Conservation (phyloP, 2,797 vertebrate genomes). For the Lagocephalus sceleratus region DNA sequence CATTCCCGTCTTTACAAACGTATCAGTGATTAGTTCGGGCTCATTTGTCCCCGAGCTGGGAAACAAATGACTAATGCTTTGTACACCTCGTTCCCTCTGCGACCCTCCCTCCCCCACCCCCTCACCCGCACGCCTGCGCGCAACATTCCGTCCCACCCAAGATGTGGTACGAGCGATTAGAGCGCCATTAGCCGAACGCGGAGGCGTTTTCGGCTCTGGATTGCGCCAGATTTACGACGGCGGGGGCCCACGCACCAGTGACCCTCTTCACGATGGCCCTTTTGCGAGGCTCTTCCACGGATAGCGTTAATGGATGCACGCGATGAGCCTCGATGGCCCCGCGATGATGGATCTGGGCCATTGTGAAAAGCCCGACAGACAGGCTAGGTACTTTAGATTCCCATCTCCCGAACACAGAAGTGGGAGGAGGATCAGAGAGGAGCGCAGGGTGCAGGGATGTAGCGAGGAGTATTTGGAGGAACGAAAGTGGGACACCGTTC, state of each 20-base stretch:
- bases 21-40: conserved; percentile 59
- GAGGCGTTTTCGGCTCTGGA: conserved; percentile 57
- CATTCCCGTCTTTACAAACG: conserved; percentile 52
- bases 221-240: conserved; percentile 70
- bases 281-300: conserved; percentile 63
- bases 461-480: conserved; percentile 45
- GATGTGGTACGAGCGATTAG: conserved; percentile 61
- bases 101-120: conserved; percentile 21
- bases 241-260: conserved; percentile 62
- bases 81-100: conserved; percentile 15
- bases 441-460: conserved; percentile 24
- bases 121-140: conserved; percentile 5
- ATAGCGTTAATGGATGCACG: conserved; percentile 71
- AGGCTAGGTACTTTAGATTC: conserved; percentile 52
- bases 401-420: conserved; percentile 44
- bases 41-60: conserved; percentile 50
- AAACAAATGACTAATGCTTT: conserved; percentile 57
- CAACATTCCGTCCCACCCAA: conserved; percentile 45
- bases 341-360: conserved; percentile 68
- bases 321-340: conserved; percentile 61
- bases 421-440: conserved; percentile 32
- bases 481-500: conserved; percentile 56
- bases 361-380: conserved; percentile 62
- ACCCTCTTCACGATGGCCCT: conserved; percentile 60
- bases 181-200: conserved; percentile 64